phyloP scores from a whole-genome alignment of 2,888 invertebrate genomes.

The Enchytraeus crypticus region DNA sequence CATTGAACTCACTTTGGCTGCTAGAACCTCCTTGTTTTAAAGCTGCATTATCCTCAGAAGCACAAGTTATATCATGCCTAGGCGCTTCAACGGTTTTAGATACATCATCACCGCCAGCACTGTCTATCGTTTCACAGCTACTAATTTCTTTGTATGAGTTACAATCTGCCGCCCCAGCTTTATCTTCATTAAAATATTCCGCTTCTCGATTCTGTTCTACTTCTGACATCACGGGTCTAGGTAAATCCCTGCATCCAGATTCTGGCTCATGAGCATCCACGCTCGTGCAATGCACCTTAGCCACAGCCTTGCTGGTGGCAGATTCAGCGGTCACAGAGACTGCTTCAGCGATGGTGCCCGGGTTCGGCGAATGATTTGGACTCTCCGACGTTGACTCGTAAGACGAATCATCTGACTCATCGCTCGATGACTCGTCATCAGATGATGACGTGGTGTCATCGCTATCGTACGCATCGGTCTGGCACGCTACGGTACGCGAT shows the following conservation, averaged over 20 bases:
- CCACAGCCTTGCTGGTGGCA: background rate
- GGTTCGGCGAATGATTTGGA: slow-evolving; percentile 3
- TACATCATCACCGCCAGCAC: background rate
- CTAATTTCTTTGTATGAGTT: background rate
- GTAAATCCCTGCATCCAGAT: background rate
- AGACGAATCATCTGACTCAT: slow-evolving; percentile 5
- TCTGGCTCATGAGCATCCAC: background rate
- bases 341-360: slow-evolving; percentile 16
- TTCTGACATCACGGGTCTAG: background rate
- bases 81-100: background rate
- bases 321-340: slow-evolving; percentile 1
- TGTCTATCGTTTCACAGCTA: background rate
- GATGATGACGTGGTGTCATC: slow-evolving; percentile 6
- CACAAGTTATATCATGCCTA: no score
- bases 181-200: background rate
- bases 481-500: slow-evolving; percentile 12
- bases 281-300: background rate
- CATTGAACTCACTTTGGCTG: no score
- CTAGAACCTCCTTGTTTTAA: no score
- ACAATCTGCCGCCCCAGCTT: background rate
- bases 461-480: slow-evolving; percentile 18
- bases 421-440: slow-evolving; percentile 1
- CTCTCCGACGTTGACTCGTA: background rate
- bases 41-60: no score
- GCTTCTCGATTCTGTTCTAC: no score